Base-by-base conservation (phyloP, 1,140 invertebrate species). In the Cotesia glomerata region DNA sequence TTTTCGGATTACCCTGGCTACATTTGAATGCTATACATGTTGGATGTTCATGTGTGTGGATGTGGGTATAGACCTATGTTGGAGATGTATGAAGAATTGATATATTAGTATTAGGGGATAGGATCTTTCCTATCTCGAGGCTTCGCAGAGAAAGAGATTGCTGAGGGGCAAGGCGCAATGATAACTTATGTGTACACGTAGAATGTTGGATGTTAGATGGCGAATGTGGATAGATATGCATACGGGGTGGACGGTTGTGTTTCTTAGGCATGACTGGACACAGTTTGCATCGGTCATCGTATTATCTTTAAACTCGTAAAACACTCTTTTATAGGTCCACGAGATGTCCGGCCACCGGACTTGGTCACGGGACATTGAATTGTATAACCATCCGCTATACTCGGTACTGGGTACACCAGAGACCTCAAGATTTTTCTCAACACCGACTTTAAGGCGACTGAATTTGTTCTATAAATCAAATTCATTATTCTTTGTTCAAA, bases 1-100 rank as follows among this genome's bases (percentile, higher is more conserved):
- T 82, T 82, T 82, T 82, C 73, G 80, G 77, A 82, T 82, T 82
- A 82, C 82, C 81, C 78, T 79, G 75, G 74, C 77, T 79, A 81
- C 81, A 82, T 82, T 82, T 82, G 80, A 82, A 82, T 82, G 82
- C 81, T 26, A 26, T 26, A 26, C 26, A 26, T 26, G 26, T 26
- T 26, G 1, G 26, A 26, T 26, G 26, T 26, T 26, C 26, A 45
- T 45, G 3, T 45, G 11, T 45, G 5, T 45, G 26, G 26, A 26
- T 26, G 26, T 26, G 26, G 26, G 26, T 26, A 26, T 26, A 26
- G 26, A 26, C 26, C 26, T 26, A 26, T 26, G 26, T 26, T 26
- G 26, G 3, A 26, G 26, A 45, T 7, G 11, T 8, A 45, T 45
- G 11, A 9, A 76, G 79, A 82, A 82, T 82, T 82, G 81, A 82